Evolutionary conservation across 2,797 vertebrate species (phyloP).

Genomic region (Melanotaenia parkinsoni): DNA sequence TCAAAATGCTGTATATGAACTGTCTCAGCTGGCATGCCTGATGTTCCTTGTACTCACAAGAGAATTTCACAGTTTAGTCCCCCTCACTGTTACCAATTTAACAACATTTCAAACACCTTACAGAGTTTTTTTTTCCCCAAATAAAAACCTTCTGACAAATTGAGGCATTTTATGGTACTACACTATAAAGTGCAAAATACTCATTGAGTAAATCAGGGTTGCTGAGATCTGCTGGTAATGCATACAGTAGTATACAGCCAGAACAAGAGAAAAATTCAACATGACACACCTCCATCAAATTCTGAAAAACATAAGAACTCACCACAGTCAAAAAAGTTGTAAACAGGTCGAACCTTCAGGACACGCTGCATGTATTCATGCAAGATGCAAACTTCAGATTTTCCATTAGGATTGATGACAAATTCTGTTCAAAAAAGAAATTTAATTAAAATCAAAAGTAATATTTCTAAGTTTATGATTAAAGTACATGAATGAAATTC

Average conservation of each 20-base stretch:
- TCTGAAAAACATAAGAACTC: constrained; percentile 69
- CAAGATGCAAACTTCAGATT: constrained; percentile 98
- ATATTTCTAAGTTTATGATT: background rate
- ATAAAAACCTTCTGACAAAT: background rate
- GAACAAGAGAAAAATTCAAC: background rate
- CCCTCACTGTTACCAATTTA: background rate
- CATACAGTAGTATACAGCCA: background rate
- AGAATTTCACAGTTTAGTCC: background rate
- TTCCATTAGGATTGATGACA: constrained; percentile 98
- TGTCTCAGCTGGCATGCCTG: background rate
- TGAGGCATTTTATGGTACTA: background rate
- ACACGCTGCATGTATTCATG: constrained; percentile 99
- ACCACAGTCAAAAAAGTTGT: constrained; percentile 99
- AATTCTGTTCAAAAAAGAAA: constrained; percentile 86
- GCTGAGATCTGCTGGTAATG: background rate
- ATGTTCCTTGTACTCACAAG: background rate
- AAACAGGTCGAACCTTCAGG: constrained; percentile 99
- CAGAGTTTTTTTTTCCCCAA: background rate
- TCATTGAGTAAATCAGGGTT: background rate
- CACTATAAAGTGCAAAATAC: background rate
- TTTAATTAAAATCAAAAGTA: constrained; percentile 1
- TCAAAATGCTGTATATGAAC: background rate
- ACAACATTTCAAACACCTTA: background rate
- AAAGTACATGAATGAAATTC: background rate
- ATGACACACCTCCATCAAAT: background rate